These are phyloP conservation scores for Pseudotriccus pelzelni DNA, from an alignment of 2,797 vertebrate species.

Conservation along the genomic window DNA sequence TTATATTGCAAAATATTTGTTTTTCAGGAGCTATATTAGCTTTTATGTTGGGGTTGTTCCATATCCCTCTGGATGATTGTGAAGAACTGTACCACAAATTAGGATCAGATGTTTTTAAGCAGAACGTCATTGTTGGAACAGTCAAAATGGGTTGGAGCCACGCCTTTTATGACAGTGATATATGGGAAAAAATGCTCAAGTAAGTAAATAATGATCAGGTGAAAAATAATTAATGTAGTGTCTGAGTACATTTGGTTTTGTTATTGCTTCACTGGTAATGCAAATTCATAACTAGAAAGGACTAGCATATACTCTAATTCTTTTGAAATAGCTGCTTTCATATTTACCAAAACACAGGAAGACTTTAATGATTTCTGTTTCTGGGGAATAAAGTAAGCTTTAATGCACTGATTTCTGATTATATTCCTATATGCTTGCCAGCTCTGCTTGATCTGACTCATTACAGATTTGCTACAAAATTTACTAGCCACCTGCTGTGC, in stretches of 20 bases:
- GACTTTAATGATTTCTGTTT: conserved; percentile 22
- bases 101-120: conserved; percentile 94
- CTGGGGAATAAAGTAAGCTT: conserved; percentile 18
- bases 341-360: not conserved
- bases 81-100: conserved; percentile 92
- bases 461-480: conserved; percentile 5
- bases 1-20: conserved; percentile 19
- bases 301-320: not conserved
- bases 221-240: not conserved
- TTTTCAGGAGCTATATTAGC: conserved; percentile 91
- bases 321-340: not conserved
- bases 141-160: conserved; percentile 99
- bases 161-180: conserved; percentile 93
- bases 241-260: not conserved
- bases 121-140: conserved; percentile 94
- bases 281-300: not conserved
- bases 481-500: conserved; percentile 6
- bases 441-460: not conserved
- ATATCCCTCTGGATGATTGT: conserved; percentile 90
- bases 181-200: conserved; percentile 95
- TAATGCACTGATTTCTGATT: conserved; percentile 14
- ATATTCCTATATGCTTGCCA: not conserved
- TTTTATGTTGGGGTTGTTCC: conserved; percentile 95
- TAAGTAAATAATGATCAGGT: conserved; percentile 74
- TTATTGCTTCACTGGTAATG: not conserved